Percentiles rank a stretch among this genome's conserved stretches.
These are phyloP conservation scores for Melopsittacus undulatus DNA, from an alignment of 2,797 vertebrate genomes.

Conservation along the genomic window DNA sequence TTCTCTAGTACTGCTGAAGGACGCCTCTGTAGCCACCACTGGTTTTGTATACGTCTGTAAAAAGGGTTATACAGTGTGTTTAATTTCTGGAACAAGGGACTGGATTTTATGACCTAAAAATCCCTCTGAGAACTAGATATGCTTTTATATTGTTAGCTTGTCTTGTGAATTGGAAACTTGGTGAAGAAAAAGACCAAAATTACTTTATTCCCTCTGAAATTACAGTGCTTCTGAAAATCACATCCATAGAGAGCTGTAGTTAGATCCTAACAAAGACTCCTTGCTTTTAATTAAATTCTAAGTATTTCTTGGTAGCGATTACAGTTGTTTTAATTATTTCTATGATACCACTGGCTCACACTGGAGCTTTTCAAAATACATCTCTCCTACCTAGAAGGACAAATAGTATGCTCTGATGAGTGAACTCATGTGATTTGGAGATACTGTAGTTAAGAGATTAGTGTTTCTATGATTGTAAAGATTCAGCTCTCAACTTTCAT, in stretches of 20 bases:
- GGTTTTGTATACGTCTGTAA: rapidly evolving
- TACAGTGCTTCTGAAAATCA: constrained; percentile 20
- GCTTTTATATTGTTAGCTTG: neutral
- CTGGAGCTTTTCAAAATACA: neutral
- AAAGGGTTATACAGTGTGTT: neutral
- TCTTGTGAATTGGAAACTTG: neutral
- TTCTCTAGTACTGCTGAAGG: neutral
- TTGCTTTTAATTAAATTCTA: constrained; percentile 65
- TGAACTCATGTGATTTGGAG: neutral
- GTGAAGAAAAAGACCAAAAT: neutral
- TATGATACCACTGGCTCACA: neutral
- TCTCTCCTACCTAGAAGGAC: neutral
- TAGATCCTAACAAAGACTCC: constrained; percentile 31
- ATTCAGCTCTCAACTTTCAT: constrained; percentile 52
- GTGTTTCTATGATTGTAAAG: constrained; percentile 31
- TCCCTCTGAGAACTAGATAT: neutral
- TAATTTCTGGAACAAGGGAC: neutral
- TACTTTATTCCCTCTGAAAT: constrained; percentile 57
- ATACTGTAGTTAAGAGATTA: constrained; percentile 37
- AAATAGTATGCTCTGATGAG: neutral
- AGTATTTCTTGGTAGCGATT: constrained; percentile 48
- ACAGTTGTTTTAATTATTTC: constrained; percentile 60
- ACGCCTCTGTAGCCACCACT: neutral
- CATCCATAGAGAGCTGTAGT: constrained; percentile 39
- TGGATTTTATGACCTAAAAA: neutral